phyloP scores from a whole-genome alignment of 1,140 invertebrate species.

The Drosophila kikkawai region DNA sequence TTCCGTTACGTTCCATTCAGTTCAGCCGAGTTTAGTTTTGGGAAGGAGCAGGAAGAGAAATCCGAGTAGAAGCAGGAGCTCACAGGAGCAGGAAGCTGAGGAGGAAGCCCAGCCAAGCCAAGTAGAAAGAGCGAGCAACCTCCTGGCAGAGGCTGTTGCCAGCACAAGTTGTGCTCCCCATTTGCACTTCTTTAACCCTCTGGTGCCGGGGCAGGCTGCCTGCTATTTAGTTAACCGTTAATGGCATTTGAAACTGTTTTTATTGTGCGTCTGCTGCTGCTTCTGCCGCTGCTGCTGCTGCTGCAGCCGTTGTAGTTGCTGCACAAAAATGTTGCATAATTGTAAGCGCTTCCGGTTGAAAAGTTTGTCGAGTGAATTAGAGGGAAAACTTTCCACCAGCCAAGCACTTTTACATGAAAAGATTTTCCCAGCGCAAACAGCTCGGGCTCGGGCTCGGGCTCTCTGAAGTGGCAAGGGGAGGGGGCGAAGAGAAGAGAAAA shows the following conservation, averaged over 20 bases:
- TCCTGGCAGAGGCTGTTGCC: background rate
- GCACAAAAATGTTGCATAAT: slow-evolving; percentile 84
- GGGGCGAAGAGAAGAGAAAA: background rate
- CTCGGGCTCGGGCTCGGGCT: too few relatives aligned
- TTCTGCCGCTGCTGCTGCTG: slow-evolving; percentile 7
- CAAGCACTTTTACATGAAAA: slow-evolving; percentile 74
- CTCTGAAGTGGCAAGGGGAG: background rate
- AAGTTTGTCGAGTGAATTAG: slow-evolving; percentile 78
- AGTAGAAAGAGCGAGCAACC: background rate
- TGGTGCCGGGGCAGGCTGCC: slow-evolving; percentile 16
- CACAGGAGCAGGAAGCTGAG: background rate
- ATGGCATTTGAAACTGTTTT: slow-evolving; percentile 82
- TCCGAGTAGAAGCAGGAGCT: background rate
- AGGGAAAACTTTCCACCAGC: slow-evolving; percentile 55
- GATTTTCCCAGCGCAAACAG: slow-evolving; percentile 48
- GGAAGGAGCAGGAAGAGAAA: background rate
- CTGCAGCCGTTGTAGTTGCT: slow-evolving; percentile 32
- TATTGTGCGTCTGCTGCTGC: slow-evolving; percentile 59
- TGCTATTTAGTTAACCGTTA: slow-evolving; percentile 81
- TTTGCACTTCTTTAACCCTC: slow-evolving; percentile 26
- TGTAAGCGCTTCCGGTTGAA: slow-evolving; percentile 79
- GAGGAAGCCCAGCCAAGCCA: background rate
- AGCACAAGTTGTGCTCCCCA: slow-evolving; percentile 29
- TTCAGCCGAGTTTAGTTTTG: slow-evolving; percentile 25
- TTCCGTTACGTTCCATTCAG: slow-evolving; percentile 13